Percentiles rank a stretch among this genome's conserved stretches.
Evolutionary conservation across 2,888 invertebrate genomes (phyloP).

Genomic region (Eucera pruinosa): DNA sequence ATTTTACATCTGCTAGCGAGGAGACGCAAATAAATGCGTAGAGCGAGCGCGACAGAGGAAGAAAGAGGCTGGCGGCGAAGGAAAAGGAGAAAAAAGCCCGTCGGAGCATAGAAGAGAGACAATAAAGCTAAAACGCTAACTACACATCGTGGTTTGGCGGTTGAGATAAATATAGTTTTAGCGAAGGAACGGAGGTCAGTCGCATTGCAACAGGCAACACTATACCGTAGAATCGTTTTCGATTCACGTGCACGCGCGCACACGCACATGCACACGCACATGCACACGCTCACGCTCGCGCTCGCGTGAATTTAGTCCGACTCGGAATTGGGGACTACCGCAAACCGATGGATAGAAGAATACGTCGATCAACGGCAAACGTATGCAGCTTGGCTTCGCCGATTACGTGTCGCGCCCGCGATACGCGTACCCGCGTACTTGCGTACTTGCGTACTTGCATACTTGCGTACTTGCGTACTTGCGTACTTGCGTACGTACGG

Average conservation of each 20-base stretch:
- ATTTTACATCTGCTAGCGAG: constrained; percentile 70
- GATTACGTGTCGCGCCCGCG: too few relatives aligned
- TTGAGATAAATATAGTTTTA: constrained; percentile 79
- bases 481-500: too few relatives aligned
- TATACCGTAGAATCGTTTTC: constrained; percentile 54
- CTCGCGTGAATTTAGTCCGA: too few relatives aligned
- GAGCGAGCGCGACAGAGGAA: constrained; percentile 56
- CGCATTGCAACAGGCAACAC: constrained; percentile 75
- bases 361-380: too few relatives aligned
- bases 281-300: too few relatives aligned
- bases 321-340: too few relatives aligned
- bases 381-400: too few relatives aligned
- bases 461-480: too few relatives aligned
- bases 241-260: neutral
- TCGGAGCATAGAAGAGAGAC: constrained; percentile 61
- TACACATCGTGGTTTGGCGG: constrained; percentile 75
- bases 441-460: too few relatives aligned
- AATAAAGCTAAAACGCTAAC: constrained; percentile 77
- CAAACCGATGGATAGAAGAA: too few relatives aligned
- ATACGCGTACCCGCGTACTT: too few relatives aligned
- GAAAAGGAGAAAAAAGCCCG: constrained; percentile 15
- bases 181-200: constrained; percentile 80
- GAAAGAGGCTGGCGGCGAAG: constrained; percentile 49
- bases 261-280: too few relatives aligned
- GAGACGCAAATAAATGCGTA: constrained; percentile 75